Evolutionary conservation across 2,888 invertebrate genomes (phyloP).

Genomic region (Perdita meconis): DNA sequence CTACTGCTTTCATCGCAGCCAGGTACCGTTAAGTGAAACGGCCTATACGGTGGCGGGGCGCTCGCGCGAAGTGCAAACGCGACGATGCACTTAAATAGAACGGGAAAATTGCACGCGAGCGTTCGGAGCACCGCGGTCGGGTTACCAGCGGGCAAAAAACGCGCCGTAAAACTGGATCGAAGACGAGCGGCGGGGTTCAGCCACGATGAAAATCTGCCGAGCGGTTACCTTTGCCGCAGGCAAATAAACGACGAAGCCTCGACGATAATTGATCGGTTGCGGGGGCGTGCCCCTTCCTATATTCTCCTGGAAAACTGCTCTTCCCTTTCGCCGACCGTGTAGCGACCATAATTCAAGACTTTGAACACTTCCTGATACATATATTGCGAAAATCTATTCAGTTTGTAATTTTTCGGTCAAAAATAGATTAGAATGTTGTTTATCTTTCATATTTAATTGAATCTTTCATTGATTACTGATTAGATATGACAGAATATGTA

Average conservation of each 20-base stretch:
- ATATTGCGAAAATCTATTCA: too few relatives aligned
- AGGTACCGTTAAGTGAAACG: conserved; percentile 22
- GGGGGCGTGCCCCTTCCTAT: conserved; percentile 7
- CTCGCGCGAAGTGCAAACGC: conserved; percentile 23
- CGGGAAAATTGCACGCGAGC: conserved; percentile 33
- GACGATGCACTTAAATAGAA: conserved; percentile 43
- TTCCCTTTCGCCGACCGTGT: background rate
- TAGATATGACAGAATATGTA: too few relatives aligned
- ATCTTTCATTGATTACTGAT: too few relatives aligned
- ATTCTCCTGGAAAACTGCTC: conserved; percentile 9
- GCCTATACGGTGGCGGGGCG: conserved; percentile 4
- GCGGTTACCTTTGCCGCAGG: conserved; percentile 28
- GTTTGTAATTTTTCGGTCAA: too few relatives aligned
- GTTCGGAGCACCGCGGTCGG: conserved; percentile 10
- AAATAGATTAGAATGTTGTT: too few relatives aligned
- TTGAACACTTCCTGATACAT: background rate
- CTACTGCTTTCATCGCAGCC: conserved; percentile 2
- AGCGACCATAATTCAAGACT: background rate
- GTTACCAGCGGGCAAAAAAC: conserved; percentile 21
- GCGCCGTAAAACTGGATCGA: conserved; percentile 38
- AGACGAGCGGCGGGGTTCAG: conserved; percentile 20
- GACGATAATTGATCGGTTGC: conserved; percentile 47
- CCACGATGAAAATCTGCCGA: conserved; percentile 38
- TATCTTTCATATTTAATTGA: too few relatives aligned
- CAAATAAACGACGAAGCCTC: conserved; percentile 29